Conservation (phyloP, 1,140 invertebrate genomes). For the Halesus radiatus region DNA sequence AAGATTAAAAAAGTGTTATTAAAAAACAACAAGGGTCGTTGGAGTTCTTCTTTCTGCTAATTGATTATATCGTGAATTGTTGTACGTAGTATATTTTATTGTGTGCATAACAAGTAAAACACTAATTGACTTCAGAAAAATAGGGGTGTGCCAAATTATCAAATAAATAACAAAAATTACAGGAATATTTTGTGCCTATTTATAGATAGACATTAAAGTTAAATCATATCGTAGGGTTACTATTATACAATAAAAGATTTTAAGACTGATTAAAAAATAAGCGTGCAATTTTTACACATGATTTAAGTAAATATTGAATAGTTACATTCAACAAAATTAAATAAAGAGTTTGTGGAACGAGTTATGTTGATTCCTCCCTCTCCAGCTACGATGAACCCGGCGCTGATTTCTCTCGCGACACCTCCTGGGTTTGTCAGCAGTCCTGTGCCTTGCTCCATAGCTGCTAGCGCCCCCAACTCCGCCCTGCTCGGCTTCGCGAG, state of each 20-base stretch:
- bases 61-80: too few species aligned
- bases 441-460: conserved; percentile 39
- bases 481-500: conserved; percentile 46
- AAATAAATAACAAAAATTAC: conserved; percentile 43
- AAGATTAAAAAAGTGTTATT: conserved; percentile 40
- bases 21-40: conserved; percentile 35
- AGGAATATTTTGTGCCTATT: conserved; percentile 54
- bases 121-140: background rate
- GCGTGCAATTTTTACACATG: background rate
- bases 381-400: conserved; percentile 51
- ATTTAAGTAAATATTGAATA: conserved; percentile 17
- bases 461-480: conserved; percentile 30
- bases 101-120: too few species aligned
- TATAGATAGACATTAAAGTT: background rate
- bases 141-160: conserved; percentile 45
- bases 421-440: conserved; percentile 50
- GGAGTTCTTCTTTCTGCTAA: too few species aligned
- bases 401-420: conserved; percentile 49
- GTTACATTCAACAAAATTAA: background rate
- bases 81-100: too few species aligned
- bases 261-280: conserved; percentile 6
- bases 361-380: conserved; percentile 53
- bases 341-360: conserved; percentile 13
- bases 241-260: background rate
- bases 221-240: background rate